A percentile compares a stretch with the other conserved stretches of the same genome.
Conservation (phyloP, 2,113 vertebrate species). For the Tiliqua scincoides region DNA sequence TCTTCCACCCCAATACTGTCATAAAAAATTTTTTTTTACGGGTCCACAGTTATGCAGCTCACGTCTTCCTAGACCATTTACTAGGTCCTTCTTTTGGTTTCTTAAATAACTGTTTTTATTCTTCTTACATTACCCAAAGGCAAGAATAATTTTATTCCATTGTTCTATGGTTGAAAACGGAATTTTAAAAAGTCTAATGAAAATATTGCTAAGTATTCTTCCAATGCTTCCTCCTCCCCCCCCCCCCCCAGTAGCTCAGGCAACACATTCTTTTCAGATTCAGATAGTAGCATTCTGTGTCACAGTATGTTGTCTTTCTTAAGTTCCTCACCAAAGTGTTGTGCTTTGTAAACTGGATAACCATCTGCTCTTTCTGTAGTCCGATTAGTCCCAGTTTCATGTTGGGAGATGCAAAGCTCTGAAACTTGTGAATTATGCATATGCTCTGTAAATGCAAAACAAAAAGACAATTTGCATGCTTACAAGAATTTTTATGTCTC, state of each 20-base stretch:
- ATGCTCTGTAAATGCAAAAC: neutral
- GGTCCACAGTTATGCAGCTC: too few relatives aligned
- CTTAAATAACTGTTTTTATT: neutral
- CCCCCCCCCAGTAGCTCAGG: neutral
- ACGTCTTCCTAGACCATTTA: neutral
- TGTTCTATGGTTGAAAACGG: neutral
- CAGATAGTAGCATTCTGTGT: slow-evolving; percentile 1
- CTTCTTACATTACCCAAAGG: neutral
- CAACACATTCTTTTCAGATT: neutral
- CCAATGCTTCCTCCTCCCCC: too few relatives aligned
- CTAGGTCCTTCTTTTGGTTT: neutral
- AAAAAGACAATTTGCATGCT: neutral
- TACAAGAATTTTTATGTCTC: neutral
- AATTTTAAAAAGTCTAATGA: neutral
- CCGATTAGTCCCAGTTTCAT: neutral
- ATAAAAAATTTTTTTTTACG: neutral
- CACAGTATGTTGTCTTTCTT: neutral
- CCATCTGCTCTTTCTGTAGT: neutral
- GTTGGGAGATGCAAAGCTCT: slow-evolving; percentile 3
- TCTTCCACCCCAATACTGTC: neutral
- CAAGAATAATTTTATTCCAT: slow-evolving; percentile 29
- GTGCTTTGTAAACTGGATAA: neutral
- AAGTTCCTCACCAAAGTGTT: neutral
- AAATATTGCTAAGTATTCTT: neutral
- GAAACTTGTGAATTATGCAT: neutral